A percentile compares a stretch with the other conserved stretches of the same genome.
Evolutionary conservation across 2,797 vertebrate genomes (phyloP).

Genomic region (Paguma larvata): DNA sequence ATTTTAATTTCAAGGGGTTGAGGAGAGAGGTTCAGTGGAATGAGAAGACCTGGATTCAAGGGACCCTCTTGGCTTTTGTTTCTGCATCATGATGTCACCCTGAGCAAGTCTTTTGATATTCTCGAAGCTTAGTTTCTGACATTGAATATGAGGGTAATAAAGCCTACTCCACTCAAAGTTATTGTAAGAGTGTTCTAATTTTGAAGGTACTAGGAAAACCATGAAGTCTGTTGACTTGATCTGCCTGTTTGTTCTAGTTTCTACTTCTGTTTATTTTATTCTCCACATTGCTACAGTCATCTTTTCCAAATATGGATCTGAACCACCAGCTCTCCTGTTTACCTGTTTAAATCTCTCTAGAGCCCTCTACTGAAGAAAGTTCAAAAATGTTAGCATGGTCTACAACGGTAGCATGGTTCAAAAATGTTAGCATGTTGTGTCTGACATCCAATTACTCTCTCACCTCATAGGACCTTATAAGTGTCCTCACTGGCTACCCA

Average conservation of each 20-base stretch:
- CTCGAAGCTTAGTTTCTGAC: neutral
- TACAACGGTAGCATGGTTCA: too few species aligned
- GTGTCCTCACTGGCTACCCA: neutral
- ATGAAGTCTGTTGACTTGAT: neutral
- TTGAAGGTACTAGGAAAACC: neutral
- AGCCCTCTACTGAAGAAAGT: neutral
- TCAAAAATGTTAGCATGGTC: neutral
- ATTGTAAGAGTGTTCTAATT: neutral
- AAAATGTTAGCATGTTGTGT: neutral
- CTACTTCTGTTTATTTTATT: neutral
- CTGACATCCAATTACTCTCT: neutral
- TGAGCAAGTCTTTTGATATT: neutral
- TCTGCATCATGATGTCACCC: neutral
- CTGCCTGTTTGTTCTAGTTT: neutral
- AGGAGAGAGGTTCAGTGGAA: neutral
- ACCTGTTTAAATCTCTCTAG: neutral
- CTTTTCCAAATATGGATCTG: neutral
- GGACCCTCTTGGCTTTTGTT: neutral
- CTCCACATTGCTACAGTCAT: neutral
- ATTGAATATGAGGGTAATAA: neutral
- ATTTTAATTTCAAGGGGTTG: neutral
- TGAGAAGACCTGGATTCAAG: constrained; percentile 3
- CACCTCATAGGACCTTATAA: neutral
- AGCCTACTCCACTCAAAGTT: neutral
- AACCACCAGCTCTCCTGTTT: neutral